These are phyloP conservation scores for Pseudomyrmex flavicornis DNA, from an alignment of 1,140 invertebrate species.

Conservation along the genomic window DNA sequence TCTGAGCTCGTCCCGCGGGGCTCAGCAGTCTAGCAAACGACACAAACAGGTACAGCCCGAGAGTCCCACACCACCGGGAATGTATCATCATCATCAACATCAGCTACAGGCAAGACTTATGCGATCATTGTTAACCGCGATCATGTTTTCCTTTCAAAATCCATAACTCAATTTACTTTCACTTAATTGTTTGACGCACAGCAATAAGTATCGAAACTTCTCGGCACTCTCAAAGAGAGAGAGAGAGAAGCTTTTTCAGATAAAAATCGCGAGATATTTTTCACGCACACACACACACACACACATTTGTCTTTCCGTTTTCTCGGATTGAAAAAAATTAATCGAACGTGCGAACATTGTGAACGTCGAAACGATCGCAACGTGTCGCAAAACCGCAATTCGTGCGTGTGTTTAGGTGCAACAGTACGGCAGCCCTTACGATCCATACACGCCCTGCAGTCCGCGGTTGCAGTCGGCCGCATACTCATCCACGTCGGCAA, in stretches of 20 bases:
- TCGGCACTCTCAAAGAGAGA: no score
- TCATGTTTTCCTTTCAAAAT: background rate
- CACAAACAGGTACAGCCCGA: slow-evolving; percentile 83
- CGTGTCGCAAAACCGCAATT: slow-evolving; percentile 2
- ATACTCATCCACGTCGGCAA: slow-evolving; percentile 84
- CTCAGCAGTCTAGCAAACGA: slow-evolving; percentile 84
- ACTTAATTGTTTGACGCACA: no score
- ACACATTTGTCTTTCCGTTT: no score
- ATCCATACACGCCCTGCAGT: slow-evolving; percentile 85
- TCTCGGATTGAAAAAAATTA: no score
- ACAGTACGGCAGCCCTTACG: slow-evolving; percentile 83
- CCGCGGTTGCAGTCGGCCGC: slow-evolving; percentile 85
- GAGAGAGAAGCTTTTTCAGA: no score
- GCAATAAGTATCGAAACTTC: no score
- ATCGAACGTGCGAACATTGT: no score
- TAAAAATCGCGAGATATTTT: no score
- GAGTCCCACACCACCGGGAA: slow-evolving; percentile 87
- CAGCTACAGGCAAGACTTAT: slow-evolving; percentile 80
- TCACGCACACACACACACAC: no score
- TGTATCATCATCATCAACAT: slow-evolving; percentile 86
- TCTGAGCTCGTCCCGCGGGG: slow-evolving; percentile 86
- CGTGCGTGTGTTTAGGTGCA: slow-evolving; percentile 74
- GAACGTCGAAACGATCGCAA: no score
- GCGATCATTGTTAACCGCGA: background rate
- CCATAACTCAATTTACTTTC: slow-evolving; percentile 4